These are phyloP conservation scores for Drosophila oshimai DNA, from an alignment of 1,140 invertebrate species.

Conservation along the genomic window DNA sequence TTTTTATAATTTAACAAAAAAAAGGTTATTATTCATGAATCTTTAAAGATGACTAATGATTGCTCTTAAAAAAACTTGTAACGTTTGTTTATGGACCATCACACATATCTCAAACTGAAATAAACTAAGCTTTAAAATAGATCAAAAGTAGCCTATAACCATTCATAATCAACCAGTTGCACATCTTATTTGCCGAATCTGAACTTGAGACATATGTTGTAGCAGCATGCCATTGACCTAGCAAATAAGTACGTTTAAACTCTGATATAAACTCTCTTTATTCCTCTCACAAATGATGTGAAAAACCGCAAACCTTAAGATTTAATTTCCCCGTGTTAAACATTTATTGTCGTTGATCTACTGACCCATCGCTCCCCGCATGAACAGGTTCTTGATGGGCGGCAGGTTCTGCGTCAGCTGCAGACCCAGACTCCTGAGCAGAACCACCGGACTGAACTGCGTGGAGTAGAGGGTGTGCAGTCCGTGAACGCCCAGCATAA, in stretches of 20 bases:
- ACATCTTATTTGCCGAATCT: not conserved
- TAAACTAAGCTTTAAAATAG: not conserved
- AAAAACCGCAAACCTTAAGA: constrained; percentile 54
- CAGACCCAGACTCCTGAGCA: constrained; percentile 92
- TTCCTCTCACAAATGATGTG: constrained; percentile 13
- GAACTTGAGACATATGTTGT: not conserved
- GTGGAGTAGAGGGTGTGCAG: constrained; percentile 93
- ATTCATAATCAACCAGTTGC: not conserved
- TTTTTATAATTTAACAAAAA: not conserved
- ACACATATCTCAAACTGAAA: too few species aligned
- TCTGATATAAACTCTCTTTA: constrained; percentile 35
- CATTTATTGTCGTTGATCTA: constrained; percentile 2
- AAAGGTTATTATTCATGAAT: too few species aligned
- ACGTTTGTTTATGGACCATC: too few species aligned
- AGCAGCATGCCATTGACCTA: constrained; percentile 13
- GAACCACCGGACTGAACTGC: constrained; percentile 90
- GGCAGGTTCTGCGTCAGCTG: constrained; percentile 91
- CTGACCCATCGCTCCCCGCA: constrained; percentile 77
- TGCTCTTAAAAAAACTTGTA: too few species aligned
- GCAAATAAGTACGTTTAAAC: constrained; percentile 12
- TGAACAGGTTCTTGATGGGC: constrained; percentile 87
- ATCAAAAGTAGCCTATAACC: not conserved
- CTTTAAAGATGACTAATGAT: too few species aligned
- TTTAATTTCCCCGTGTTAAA: not conserved
- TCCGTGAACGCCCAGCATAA: constrained; percentile 93